These are phyloP conservation scores for Lutjanus argentimaculatus DNA, from an alignment of 2,797 vertebrate species.

Conservation along the genomic window DNA sequence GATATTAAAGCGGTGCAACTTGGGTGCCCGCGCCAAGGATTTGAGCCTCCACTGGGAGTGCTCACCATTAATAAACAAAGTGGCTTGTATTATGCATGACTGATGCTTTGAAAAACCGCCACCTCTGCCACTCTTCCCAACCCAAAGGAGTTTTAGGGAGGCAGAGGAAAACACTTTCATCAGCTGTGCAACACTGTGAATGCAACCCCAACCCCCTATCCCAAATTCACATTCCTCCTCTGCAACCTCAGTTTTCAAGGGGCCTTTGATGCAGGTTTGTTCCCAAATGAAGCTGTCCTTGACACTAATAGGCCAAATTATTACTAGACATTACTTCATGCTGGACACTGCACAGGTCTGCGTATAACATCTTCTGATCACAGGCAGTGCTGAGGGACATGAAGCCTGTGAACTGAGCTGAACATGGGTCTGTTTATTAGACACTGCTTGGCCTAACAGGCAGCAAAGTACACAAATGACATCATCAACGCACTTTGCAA, in stretches of 20 bases:
- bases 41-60: slow-evolving; percentile 61
- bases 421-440: too few relatives aligned
- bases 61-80: slow-evolving; percentile 83
- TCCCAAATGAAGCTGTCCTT: slow-evolving; percentile 1
- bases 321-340: neutral
- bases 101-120: slow-evolving; percentile 73
- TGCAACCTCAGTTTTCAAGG: neutral
- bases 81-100: slow-evolving; percentile 79
- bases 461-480: neutral
- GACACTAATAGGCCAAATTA: neutral
- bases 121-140: slow-evolving; percentile 40
- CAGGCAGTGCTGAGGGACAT: neutral
- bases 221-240: neutral
- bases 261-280: slow-evolving; percentile 13
- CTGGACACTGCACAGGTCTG: neutral
- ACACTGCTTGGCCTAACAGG: too few relatives aligned
- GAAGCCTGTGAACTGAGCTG: neutral
- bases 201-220: neutral
- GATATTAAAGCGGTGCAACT: slow-evolving; percentile 79
- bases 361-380: neutral
- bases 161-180: slow-evolving; percentile 55
- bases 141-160: slow-evolving; percentile 29
- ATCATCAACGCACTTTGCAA: neutral
- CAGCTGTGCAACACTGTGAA: slow-evolving; percentile 28
- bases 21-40: slow-evolving; percentile 56